Percentiles rank a stretch among this genome's conserved stretches.
These are phyloP conservation scores for Sturnira hondurensis DNA, from an alignment of 2,113 vertebrate genomes.

Conservation along the genomic window DNA sequence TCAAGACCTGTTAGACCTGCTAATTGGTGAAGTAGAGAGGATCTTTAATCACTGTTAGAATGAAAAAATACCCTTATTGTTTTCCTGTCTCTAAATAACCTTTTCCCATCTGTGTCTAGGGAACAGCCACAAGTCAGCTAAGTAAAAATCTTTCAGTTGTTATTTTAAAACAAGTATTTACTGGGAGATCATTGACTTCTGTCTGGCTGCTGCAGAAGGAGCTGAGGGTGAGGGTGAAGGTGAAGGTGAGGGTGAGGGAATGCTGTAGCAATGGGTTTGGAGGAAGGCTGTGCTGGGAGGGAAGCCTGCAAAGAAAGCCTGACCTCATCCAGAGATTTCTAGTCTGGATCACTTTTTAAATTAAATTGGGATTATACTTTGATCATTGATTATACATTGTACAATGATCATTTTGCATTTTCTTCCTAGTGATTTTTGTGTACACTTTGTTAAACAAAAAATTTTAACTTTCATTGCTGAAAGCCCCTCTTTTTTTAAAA, in stretches of 20 bases:
- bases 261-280: neutral
- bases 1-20: neutral
- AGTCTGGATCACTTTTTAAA: neutral
- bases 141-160: constrained; percentile 41
- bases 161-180: constrained; percentile 37
- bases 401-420: neutral
- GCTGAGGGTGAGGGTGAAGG: neutral
- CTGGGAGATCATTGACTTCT: neutral
- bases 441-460: neutral
- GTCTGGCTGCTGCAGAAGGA: neutral
- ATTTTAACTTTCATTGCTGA: neutral
- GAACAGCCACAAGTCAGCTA: constrained; percentile 25
- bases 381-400: no score
- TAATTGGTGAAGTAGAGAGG: constrained; percentile 27
- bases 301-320: neutral
- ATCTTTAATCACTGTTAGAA: constrained; percentile 40
- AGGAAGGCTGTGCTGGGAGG: neutral
- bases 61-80: constrained; percentile 49
- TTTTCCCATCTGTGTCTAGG: neutral
- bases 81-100: constrained; percentile 45
- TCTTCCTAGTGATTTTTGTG: neutral
- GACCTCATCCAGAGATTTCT: neutral
- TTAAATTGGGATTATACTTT: neutral
- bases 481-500: neutral
- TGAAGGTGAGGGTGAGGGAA: neutral